phyloP scores from a whole-genome alignment of 2,113 vertebrate species.

The Ammodytes dubius region DNA sequence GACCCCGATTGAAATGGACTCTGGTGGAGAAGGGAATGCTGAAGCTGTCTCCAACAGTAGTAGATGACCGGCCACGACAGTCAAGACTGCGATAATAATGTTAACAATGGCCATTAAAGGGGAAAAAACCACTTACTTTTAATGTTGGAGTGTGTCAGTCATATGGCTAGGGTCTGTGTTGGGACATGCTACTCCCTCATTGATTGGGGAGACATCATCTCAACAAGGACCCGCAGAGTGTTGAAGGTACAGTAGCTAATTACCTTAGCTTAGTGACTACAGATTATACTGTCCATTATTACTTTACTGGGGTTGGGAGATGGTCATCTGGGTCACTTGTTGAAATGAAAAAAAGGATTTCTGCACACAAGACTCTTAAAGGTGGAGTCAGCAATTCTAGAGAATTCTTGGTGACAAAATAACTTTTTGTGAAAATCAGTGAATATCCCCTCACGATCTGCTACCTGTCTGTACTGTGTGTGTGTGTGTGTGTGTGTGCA shows the following conservation, averaged over 20 bases:
- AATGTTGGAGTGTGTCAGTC: constrained; percentile 43
- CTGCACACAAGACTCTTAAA: not conserved
- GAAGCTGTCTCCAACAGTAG: constrained; percentile 63
- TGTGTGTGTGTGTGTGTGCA: no score
- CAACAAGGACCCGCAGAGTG: not conserved
- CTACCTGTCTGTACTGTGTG: no score
- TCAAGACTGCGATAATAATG: constrained; percentile 65
- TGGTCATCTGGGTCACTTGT: not conserved
- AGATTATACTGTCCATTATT: not conserved
- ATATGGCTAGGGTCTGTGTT: constrained; percentile 34
- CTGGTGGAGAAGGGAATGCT: constrained; percentile 65
- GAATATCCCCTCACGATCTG: no score
- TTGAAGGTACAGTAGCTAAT: constrained; percentile 2
- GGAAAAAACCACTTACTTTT: constrained; percentile 47
- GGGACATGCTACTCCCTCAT: constrained; percentile 1
- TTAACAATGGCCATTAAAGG: constrained; percentile 65
- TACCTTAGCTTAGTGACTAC: not conserved
- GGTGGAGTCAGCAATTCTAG: no score
- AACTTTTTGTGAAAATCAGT: no score
- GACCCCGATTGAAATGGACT: constrained; percentile 73
- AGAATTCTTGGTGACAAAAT: no score
- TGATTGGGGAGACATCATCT: constrained; percentile 20
- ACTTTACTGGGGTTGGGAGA: not conserved
- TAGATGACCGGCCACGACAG: constrained; percentile 71
- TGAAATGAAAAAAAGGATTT: not conserved